Evolutionary conservation across 2,797 vertebrate species (phyloP).

Genomic region (Chaunax sp.): DNA sequence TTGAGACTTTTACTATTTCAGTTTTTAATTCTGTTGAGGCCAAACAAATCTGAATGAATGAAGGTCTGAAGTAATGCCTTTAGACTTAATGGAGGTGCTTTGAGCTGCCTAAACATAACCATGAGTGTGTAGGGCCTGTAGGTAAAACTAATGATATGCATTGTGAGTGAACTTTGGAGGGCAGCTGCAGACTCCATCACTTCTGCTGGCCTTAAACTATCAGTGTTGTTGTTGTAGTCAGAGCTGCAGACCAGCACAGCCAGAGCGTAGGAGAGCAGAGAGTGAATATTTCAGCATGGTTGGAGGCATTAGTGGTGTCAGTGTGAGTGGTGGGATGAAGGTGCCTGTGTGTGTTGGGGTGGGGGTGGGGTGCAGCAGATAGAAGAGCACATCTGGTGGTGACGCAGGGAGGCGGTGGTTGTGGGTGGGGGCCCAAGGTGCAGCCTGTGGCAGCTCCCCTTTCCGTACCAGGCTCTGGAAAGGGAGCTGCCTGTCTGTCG

Average conservation of each 20-base stretch:
- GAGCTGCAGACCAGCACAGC: constrained; percentile 37
- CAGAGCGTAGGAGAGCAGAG: constrained; percentile 45
- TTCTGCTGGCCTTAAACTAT: constrained; percentile 20
- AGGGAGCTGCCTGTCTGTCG: constrained; percentile 88
- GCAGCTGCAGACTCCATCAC: constrained; percentile 19
- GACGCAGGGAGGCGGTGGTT: constrained; percentile 60
- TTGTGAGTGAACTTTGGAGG: constrained; percentile 4
- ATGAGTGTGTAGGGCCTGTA: background rate
- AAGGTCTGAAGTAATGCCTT: too few relatives aligned
- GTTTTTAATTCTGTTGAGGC: too few relatives aligned
- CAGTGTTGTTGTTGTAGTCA: constrained; percentile 26
- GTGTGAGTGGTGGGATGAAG: constrained; percentile 81
- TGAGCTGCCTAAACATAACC: too few relatives aligned
- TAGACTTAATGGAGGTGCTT: too few relatives aligned
- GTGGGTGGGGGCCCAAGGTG: constrained; percentile 82
- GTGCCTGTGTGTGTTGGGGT: constrained; percentile 8
- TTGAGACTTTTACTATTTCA: too few relatives aligned
- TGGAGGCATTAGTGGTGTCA: constrained; percentile 70
- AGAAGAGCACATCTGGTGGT: constrained; percentile 85
- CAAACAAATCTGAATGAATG: too few relatives aligned
- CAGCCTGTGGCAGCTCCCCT: constrained; percentile 87
- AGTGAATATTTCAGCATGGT: constrained; percentile 78
- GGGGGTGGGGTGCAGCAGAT: constrained; percentile 54
- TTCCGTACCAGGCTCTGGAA: constrained; percentile 92
- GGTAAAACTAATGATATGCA: background rate